Percentiles rank a stretch among this genome's conserved stretches.
These are phyloP conservation scores for Drosophila meridionalis DNA, from an alignment of 2,888 invertebrate species.

Conservation along the genomic window DNA sequence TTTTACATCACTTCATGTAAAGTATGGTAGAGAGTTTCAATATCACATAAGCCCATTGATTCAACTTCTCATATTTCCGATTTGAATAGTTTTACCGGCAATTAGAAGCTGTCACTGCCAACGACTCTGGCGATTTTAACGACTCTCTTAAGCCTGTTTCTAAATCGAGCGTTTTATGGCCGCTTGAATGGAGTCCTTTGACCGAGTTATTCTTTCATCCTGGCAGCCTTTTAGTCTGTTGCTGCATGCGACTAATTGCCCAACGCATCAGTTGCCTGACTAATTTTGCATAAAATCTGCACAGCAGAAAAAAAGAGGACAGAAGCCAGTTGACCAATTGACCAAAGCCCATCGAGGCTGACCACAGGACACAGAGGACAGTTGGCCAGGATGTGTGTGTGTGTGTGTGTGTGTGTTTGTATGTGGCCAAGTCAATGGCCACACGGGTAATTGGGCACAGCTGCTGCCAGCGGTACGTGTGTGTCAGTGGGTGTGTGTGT, in stretches of 20 bases:
- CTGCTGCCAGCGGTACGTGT: constrained; percentile 51
- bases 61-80: not conserved
- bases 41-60: too few relatives aligned
- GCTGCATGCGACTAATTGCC: constrained; percentile 61
- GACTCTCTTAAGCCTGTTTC: not conserved
- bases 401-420: constrained; percentile 46
- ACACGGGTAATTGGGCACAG: constrained; percentile 73
- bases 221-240: constrained; percentile 22
- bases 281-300: constrained; percentile 75
- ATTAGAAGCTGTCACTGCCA: not conserved
- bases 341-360: constrained; percentile 51
- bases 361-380: constrained; percentile 36
- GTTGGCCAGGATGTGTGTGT: constrained; percentile 29
- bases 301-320: constrained; percentile 33
- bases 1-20: too few relatives aligned
- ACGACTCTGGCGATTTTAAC: not conserved
- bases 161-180: not conserved
- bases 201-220: constrained; percentile 26
- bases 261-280: constrained; percentile 55
- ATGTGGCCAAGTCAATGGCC: constrained; percentile 65
- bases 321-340: constrained; percentile 21
- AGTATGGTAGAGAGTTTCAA: too few relatives aligned
- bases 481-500: not conserved
- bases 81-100: not conserved
- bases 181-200: constrained; percentile 41